Evolutionary conservation across 2,888 invertebrate genomes (phyloP).

Genomic region (Ischnura elegans): DNA sequence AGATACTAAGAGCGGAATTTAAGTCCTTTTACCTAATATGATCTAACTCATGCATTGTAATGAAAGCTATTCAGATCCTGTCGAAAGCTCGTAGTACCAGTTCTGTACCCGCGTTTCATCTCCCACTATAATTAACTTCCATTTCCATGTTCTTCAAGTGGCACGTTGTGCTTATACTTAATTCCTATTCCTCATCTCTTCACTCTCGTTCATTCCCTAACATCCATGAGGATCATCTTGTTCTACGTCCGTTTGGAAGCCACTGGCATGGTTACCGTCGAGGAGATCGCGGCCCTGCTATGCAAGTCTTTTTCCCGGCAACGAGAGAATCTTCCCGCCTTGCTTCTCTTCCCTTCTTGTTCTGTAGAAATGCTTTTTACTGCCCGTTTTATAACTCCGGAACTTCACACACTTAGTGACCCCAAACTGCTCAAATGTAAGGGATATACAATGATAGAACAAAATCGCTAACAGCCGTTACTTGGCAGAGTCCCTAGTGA

Average conservation of each 20-base stretch:
- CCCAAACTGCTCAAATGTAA: no score
- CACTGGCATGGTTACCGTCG: conserved; percentile 29
- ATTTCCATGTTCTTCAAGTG: not conserved
- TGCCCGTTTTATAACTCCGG: not conserved
- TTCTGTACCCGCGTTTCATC: not conserved
- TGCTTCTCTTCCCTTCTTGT: not conserved
- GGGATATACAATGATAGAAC: no score
- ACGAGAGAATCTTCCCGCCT: not conserved
- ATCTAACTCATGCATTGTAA: no score
- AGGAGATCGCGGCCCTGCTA: conserved; percentile 14
- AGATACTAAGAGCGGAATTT: no score
- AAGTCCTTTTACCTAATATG: no score
- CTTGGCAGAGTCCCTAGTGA: no score
- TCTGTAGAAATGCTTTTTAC: not conserved
- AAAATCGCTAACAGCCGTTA: no score
- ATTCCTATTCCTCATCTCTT: not conserved
- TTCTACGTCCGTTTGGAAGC: conserved; percentile 41
- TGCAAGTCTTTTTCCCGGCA: not conserved
- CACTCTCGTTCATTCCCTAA: not conserved
- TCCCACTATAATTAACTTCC: not conserved
- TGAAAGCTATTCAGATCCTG: no score
- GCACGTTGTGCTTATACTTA: not conserved
- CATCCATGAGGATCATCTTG: not conserved
- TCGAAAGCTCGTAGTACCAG: not conserved
- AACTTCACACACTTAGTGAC: not conserved